Base-by-base conservation (phyloP, 2,888 invertebrate genomes). In the Cephus pulcher region DNA sequence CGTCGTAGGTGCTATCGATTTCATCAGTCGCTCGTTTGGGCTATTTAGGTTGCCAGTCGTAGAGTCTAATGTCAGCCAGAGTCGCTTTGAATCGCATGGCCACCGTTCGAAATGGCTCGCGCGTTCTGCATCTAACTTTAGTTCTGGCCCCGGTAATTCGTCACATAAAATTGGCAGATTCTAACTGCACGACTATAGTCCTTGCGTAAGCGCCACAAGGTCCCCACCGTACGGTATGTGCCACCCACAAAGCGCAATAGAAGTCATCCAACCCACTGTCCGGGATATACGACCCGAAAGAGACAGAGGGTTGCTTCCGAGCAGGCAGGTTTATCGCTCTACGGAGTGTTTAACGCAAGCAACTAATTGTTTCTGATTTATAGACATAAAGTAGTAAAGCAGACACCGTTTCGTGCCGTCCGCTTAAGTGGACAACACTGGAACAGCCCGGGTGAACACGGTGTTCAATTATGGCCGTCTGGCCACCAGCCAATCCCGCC, bases 381-480 rank as follows among this genome's bases (percentile, higher is more conserved):
- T 85, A 82, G 82, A 78, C 80, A 78, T 74, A 73, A 78, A 75
- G 80, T 75, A 71, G 71, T 71, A 71, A 23, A 23, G 15, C 15
- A 35, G 35, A 9, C 32, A 9, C 75, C 78, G 80, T 37, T 71
- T 77, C 78, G 78, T 56, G 75, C 76, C 75, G 75, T 80, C 74
- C 75, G 77, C 74, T 74, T 76, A 80, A 77, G 82, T 80, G 80
- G 82, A 77, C 82, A 82, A 83, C 84, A 82, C 80, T 82, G 83
- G 82, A 80, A 75, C 80, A 80, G 81, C 74, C 80, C 80, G 82
- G 80, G 79, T 80, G 79, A 84, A 82, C 83, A 81, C 80, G 82
- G 82, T 83, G 85, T 85, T 87, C 87, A 85, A 88, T 88, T 88
- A 87, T 84, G 83, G 80, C 86, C 84, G 85, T 82, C 84, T 88